phyloP scores from a whole-genome alignment of 2,888 invertebrate species.

The Agrochola macilenta region DNA sequence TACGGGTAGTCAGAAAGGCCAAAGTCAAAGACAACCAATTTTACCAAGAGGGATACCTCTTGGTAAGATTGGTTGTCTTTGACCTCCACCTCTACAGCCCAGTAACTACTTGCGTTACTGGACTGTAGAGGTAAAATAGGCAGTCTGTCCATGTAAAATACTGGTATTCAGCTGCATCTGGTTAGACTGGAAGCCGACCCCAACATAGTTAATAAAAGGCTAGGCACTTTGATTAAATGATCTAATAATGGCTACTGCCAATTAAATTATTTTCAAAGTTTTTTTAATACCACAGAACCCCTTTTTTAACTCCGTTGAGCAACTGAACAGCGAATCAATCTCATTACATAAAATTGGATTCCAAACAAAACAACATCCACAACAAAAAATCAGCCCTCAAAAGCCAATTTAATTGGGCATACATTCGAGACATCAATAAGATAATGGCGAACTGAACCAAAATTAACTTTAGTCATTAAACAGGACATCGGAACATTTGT shows the following conservation, averaged over 20 bases:
- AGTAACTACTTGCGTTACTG: too few species aligned
- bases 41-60: too few species aligned
- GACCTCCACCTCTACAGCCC: too few species aligned
- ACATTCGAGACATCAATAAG: constrained; percentile 62
- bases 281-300: neutral
- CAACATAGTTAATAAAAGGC: neutral
- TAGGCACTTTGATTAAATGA: neutral
- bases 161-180: neutral
- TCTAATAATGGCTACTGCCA: too few species aligned
- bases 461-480: constrained; percentile 79
- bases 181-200: neutral
- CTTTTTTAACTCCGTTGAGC: neutral
- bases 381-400: constrained; percentile 23
- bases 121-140: neutral
- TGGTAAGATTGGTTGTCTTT: too few species aligned
- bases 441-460: constrained; percentile 65
- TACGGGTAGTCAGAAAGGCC: neutral
- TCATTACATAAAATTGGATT: constrained; percentile 17
- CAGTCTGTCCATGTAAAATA: neutral
- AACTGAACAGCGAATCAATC: constrained; percentile 9
- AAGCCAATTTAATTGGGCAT: constrained; percentile 52
- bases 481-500: constrained; percentile 74
- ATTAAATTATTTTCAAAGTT: neutral
- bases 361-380: constrained; percentile 31
- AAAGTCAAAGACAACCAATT: neutral